Conservation (phyloP, 2,113 vertebrate genomes). For the Larimichthys polyactis region DNA sequence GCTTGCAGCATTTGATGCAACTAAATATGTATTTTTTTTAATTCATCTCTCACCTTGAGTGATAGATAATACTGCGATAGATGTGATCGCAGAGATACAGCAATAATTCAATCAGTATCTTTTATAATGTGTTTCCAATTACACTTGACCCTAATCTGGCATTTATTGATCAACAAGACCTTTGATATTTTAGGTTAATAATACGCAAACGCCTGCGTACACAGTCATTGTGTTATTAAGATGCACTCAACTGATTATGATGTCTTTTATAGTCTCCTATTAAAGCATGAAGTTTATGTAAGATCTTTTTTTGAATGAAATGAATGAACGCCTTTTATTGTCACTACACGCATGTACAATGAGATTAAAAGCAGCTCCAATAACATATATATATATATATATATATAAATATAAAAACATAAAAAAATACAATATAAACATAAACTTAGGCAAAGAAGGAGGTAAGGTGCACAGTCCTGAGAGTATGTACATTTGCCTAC, state of each 20-base stretch:
- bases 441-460: too few relatives aligned
- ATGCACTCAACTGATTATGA: not conserved
- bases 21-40: not conserved
- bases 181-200: constrained; percentile 61
- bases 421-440: too few relatives aligned
- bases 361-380: too few relatives aligned
- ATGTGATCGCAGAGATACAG: not conserved
- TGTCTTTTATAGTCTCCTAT: not conserved
- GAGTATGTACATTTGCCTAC: too few relatives aligned
- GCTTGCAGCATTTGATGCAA: not conserved
- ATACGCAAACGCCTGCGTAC: not conserved
- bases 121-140: constrained; percentile 3
- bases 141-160: constrained; percentile 45
- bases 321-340: not conserved
- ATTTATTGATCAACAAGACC: constrained; percentile 42
- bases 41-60: not conserved
- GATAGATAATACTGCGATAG: not conserved
- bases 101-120: not conserved
- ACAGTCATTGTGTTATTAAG: not conserved
- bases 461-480: too few relatives aligned
- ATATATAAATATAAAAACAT: too few relatives aligned
- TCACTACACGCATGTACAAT: too few relatives aligned
- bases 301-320: too few relatives aligned
- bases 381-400: too few relatives aligned
- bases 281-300: not conserved